Conservation (phyloP, 2,888 invertebrate species). For the Oithona nana region DNA sequence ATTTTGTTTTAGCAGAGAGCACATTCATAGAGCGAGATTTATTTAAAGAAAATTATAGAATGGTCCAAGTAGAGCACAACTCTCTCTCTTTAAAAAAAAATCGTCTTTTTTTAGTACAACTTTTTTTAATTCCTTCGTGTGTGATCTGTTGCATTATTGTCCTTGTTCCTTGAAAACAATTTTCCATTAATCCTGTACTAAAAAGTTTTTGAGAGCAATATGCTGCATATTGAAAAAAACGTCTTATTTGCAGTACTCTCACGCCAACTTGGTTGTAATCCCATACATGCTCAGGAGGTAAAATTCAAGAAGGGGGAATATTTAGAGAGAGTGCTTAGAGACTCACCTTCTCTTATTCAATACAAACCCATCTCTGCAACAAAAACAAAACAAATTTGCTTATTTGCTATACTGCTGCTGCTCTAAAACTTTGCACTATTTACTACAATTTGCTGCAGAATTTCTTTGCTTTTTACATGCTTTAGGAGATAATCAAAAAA, state of each 20-base stretch:
- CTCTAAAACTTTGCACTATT: too few species aligned
- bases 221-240: not conserved
- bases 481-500: too few species aligned
- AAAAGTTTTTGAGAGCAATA: not conserved
- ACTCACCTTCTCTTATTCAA: not conserved
- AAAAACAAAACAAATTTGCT: not conserved
- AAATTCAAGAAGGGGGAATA: not conserved
- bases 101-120: not conserved
- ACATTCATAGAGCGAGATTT: too few species aligned
- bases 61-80: not conserved
- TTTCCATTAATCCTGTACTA: not conserved
- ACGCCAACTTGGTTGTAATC: slow-evolving; percentile 23
- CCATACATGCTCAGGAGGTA: not conserved
- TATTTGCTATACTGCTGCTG: not conserved
- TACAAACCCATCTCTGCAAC: not conserved
- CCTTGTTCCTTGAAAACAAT: not conserved
- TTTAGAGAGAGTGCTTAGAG: not conserved
- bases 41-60: too few species aligned
- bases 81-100: not conserved
- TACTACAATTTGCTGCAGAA: not conserved
- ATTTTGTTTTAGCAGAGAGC: not conserved
- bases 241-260: slow-evolving; percentile 22
- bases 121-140: not conserved
- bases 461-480: not conserved
- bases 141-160: not conserved